Conservation (phyloP, 2,113 vertebrate species). For the Sinocyclocheilus anophthalmus region DNA sequence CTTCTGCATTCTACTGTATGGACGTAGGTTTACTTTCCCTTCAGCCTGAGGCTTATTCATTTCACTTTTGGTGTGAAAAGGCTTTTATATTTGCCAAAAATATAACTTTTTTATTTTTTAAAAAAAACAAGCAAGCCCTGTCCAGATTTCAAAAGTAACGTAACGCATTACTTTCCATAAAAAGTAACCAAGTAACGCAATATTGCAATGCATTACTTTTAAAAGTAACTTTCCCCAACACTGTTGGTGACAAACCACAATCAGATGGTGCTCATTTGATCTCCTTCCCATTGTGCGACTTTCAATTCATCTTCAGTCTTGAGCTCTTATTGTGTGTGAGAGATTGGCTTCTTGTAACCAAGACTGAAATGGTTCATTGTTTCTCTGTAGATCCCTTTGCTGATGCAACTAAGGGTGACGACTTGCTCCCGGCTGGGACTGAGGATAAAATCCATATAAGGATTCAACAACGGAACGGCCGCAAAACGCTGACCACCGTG, state of each 20-base stretch:
- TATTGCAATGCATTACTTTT: no score
- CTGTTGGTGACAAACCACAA: not conserved
- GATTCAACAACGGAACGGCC: slow-evolving; percentile 89
- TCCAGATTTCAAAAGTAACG: no score
- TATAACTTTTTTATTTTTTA: no score
- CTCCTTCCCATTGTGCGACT: not conserved
- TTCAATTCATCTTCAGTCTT: not conserved
- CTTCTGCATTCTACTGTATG: no score
- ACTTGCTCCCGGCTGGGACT: slow-evolving; percentile 88
- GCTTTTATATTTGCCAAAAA: no score
- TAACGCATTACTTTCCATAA: no score
- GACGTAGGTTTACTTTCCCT: no score
- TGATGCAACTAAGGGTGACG: slow-evolving; percentile 93
- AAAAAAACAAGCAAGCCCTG: no score
- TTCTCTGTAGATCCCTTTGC: slow-evolving; percentile 84
- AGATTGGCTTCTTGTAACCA: not conserved
- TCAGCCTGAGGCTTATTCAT: no score
- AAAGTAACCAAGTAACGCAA: no score
- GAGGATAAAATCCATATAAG: slow-evolving; percentile 92
- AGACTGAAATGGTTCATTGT: not conserved
- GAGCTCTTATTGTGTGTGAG: not conserved
- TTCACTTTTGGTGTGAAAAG: no score
- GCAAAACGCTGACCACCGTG: slow-evolving; percentile 88
- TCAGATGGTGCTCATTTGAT: not conserved
- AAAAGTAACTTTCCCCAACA: no score